Evolutionary conservation across 1,140 invertebrate genomes (phyloP).

Genomic region (Amphibalanus amphitrite): DNA sequence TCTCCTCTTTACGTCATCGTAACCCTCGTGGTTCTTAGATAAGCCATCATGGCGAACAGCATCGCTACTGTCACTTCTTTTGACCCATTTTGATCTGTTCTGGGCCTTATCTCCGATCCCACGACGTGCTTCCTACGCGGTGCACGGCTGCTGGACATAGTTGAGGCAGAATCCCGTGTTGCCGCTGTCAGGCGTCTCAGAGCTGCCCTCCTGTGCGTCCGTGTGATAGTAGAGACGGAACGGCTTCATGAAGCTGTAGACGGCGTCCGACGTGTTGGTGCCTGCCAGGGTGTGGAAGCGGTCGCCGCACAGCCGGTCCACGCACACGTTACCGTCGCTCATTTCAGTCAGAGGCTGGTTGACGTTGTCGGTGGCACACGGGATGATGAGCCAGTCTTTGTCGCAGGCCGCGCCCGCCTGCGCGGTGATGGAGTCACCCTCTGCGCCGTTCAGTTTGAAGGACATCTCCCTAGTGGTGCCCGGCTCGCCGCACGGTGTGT

Average conservation of each 20-base stretch:
- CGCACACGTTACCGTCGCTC: neutral
- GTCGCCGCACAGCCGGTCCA: neutral
- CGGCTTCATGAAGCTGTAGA: constrained; percentile 18
- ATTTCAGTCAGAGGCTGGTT: neutral
- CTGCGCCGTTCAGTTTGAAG: neutral
- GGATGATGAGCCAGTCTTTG: constrained; percentile 3
- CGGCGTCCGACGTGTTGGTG: constrained; percentile 8
- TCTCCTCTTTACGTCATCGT: no score
- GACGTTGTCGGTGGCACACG: neutral
- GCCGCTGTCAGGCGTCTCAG: constrained; percentile 4
- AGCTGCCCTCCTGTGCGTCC: constrained; percentile 14
- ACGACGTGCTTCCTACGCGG: constrained; percentile 17
- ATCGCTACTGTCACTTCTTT: no score
- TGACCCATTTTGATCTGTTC: no score
- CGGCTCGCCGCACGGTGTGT: constrained; percentile 48
- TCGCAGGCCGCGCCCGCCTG: neutral
- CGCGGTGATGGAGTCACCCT: constrained; percentile 10
- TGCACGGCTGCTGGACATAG: constrained; percentile 67
- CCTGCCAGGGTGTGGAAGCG: constrained; percentile 23
- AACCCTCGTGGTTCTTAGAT: no score
- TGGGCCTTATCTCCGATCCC: neutral
- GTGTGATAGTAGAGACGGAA: constrained; percentile 18
- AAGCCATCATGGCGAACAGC: no score
- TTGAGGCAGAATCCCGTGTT: constrained; percentile 60
- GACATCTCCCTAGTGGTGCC: constrained; percentile 23